These are phyloP conservation scores for Beris chalybata DNA, from an alignment of 2,888 invertebrate genomes.

Conservation along the genomic window DNA sequence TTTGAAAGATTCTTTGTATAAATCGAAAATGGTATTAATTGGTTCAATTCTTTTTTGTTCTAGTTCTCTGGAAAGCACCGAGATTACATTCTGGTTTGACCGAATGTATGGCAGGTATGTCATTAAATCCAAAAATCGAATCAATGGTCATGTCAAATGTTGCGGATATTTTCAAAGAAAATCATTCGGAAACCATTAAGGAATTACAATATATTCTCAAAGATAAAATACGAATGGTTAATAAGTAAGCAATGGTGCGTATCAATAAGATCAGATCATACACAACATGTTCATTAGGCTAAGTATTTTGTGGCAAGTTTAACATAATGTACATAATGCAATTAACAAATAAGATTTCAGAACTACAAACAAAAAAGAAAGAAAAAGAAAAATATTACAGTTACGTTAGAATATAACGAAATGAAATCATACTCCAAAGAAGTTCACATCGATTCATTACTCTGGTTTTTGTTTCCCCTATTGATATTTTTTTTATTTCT, in stretches of 20 bases:
- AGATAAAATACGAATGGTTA: constrained; percentile 55
- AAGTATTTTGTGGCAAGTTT: not conserved
- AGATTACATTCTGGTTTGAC: constrained; percentile 48
- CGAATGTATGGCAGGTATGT: constrained; percentile 55
- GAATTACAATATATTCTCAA: constrained; percentile 53
- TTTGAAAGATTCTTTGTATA: constrained; percentile 12
- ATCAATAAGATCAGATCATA: not conserved
- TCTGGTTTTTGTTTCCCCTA: too few species aligned
- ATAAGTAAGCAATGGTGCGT: constrained; percentile 46
- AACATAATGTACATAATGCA: not conserved
- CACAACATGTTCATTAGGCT: constrained; percentile 17
- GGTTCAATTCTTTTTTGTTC: constrained; percentile 3
- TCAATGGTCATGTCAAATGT: constrained; percentile 52
- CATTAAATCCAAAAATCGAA: constrained; percentile 53
- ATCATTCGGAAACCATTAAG: constrained; percentile 51
- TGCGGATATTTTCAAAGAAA: constrained; percentile 52
- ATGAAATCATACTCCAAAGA: too few species aligned
- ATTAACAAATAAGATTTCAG: too few species aligned
- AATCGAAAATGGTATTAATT: not conserved
- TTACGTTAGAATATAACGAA: too few species aligned
- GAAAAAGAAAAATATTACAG: too few species aligned
- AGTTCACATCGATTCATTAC: too few species aligned
- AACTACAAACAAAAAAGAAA: too few species aligned
- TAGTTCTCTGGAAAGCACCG: constrained; percentile 52
- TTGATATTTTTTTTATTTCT: too few species aligned